Conservation (phyloP, 1,140 invertebrate genomes). For the Scaptomyza pallida region DNA sequence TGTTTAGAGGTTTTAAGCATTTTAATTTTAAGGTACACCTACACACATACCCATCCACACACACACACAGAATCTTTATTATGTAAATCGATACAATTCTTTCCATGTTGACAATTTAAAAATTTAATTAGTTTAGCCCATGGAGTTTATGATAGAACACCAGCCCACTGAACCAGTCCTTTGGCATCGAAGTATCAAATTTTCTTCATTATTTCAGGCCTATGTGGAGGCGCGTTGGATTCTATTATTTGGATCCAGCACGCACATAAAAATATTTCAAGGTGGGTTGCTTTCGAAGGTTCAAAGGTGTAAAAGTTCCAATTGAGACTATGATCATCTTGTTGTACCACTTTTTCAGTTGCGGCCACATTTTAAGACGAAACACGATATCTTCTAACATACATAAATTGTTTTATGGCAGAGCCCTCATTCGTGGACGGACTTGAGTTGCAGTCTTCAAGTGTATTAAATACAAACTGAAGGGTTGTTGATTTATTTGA, state of each 20-base stretch:
- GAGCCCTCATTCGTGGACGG: conserved; percentile 20
- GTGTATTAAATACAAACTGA: conserved; percentile 35
- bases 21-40: conserved; percentile 14
- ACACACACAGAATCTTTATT: conserved; percentile 15
- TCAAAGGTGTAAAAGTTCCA: conserved; percentile 34
- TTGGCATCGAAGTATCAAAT: conserved; percentile 33
- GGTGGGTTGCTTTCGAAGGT: conserved; percentile 44
- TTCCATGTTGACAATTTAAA: conserved; percentile 39
- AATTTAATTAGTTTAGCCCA: conserved; percentile 19
- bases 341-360: conserved; percentile 61
- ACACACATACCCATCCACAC: too few species aligned
- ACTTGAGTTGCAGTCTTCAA: conserved; percentile 31
- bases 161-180: conserved; percentile 37
- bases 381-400: conserved; percentile 28
- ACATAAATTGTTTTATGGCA: conserved; percentile 26
- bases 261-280: conserved; percentile 35
- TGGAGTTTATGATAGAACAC: conserved; percentile 58
- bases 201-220: conserved; percentile 52
- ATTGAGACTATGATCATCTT: conserved; percentile 51
- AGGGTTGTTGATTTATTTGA: conserved; percentile 13
- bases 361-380: conserved; percentile 45
- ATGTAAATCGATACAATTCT: conserved; percentile 68
- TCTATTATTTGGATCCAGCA: conserved; percentile 32
- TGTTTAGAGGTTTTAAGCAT: conserved; percentile 19
- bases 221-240: conserved; percentile 45